Evolutionary conservation across 2,888 invertebrate species (phyloP).

Genomic region (Eupeodes luniger): DNA sequence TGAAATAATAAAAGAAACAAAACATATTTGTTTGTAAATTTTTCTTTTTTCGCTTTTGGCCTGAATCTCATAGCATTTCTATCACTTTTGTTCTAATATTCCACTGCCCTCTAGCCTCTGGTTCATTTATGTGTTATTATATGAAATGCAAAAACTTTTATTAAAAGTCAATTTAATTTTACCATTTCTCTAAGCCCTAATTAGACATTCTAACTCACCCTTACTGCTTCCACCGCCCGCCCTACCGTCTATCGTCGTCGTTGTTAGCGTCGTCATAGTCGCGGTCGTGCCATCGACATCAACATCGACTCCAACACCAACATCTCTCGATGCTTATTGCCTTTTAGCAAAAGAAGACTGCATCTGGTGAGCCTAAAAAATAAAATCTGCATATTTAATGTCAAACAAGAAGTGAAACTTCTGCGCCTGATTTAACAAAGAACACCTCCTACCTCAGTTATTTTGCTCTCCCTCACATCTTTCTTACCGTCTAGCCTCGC

Average conservation of each 20-base stretch:
- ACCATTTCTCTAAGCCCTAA: slow-evolving; percentile 30
- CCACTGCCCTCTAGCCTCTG: slow-evolving; percentile 43
- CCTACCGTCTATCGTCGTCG: too few relatives aligned
- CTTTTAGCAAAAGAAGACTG: slow-evolving; percentile 1
- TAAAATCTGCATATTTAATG: slow-evolving; percentile 73
- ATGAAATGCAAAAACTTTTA: slow-evolving; percentile 37
- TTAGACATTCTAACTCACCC: slow-evolving; percentile 30
- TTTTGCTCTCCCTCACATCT: neutral
- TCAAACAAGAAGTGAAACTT: slow-evolving; percentile 76
- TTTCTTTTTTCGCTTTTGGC: neutral
- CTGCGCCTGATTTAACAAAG: slow-evolving; percentile 72
- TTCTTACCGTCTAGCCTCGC: neutral
- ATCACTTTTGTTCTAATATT: slow-evolving; percentile 26
- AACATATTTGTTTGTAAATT: neutral
- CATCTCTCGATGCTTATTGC: slow-evolving; percentile 17
- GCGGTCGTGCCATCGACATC: neutral
- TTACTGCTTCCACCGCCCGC: too few relatives aligned
- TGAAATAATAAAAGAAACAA: neutral
- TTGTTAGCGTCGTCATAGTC: too few relatives aligned
- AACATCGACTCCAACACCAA: neutral
- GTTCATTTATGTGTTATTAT: slow-evolving; percentile 5
- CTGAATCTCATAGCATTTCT: neutral
- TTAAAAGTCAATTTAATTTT: slow-evolving; percentile 38
- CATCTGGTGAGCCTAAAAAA: slow-evolving; percentile 47
- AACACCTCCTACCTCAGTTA: slow-evolving; percentile 21